Evolutionary conservation across 2,888 invertebrate genomes (phyloP), one percentile per base, ranked within the genome.

Genomic region (Argyresthia goedartella): DNA sequence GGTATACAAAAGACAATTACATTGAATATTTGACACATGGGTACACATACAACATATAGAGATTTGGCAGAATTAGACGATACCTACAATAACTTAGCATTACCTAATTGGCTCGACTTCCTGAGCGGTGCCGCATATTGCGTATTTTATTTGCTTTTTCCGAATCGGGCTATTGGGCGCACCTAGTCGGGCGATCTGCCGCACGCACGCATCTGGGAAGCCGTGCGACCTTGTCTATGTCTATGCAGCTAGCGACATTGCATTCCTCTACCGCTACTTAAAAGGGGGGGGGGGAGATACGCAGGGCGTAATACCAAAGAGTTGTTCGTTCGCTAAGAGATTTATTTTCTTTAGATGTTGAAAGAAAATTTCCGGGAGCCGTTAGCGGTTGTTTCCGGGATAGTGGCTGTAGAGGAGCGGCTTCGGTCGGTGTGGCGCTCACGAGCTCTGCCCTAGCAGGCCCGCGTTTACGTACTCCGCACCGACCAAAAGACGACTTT

Each of bases 401-500:
- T 71, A 64, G 71, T 69, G 70, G 67, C 65, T 70, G 69, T 55
- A 25, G 25, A 25, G 25, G 65, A 62, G 60, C 58, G 55, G 64
- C 58, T 54, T 56, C 63, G 62, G 58, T 61, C 56, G 54, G 59
- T 56, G 60, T 53, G 59, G 60, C 61, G 65, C 69, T 53, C 78
- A 85, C 67, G 88, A 78, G 69, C 84, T 76, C 70, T 87, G 88
- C 60, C 88, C 87, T 74, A 89, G 78, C 74, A 74, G 74, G 68
- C 78, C 76, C 71, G 78, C 73, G 75, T 73, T 85, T 79, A 89
- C 79, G 77, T 87, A 90, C 86, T 90, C 90, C 72, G 88, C 88
- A 74, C 89, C 88, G 73, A 90, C 88, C 85, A 89, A 79, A 71
- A 82, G 88, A 71, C 89, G 88, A 81, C 88, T 89, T 81, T 90